phyloP scores from a whole-genome alignment of 2,113 vertebrate genomes.

The Myotis yumanensis region DNA sequence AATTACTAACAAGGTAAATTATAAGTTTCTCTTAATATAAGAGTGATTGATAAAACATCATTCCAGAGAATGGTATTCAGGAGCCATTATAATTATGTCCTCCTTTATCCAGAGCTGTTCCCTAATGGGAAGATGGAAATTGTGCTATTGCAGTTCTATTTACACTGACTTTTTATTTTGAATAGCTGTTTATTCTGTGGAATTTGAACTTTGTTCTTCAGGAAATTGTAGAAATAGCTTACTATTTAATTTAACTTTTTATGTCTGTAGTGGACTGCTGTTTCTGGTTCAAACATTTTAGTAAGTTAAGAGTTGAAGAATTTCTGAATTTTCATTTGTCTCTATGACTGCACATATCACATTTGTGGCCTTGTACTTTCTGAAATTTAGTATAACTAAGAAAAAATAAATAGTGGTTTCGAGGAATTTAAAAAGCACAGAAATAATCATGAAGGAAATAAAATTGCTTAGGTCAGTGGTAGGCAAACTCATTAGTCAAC shows the following conservation, averaged over 20 bases:
- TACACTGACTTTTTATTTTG: constrained; percentile 13
- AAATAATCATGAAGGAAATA: constrained; percentile 11
- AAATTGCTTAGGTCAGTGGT: background rate
- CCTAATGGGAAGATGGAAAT: background rate
- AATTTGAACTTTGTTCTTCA: constrained; percentile 59
- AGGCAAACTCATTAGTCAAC: no score
- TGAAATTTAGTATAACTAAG: background rate
- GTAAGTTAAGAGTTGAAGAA: constrained; percentile 15
- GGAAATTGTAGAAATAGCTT: constrained; percentile 21
- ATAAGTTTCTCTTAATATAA: background rate
- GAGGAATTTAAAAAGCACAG: constrained; percentile 7
- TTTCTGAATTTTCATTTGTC: background rate
- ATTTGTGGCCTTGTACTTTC: background rate
- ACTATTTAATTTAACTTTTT: constrained; percentile 38
- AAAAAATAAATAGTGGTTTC: background rate
- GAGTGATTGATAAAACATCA: background rate
- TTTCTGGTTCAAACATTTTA: constrained; percentile 23
- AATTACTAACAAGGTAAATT: background rate
- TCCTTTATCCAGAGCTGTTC: background rate
- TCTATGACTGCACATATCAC: background rate
- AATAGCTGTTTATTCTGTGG: background rate
- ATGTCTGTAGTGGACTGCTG: background rate
- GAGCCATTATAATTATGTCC: background rate
- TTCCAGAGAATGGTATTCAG: background rate
- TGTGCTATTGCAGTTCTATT: background rate